Evolutionary conservation across 2,797 vertebrate species (phyloP).

Genomic region (Botia almorhae): DNA sequence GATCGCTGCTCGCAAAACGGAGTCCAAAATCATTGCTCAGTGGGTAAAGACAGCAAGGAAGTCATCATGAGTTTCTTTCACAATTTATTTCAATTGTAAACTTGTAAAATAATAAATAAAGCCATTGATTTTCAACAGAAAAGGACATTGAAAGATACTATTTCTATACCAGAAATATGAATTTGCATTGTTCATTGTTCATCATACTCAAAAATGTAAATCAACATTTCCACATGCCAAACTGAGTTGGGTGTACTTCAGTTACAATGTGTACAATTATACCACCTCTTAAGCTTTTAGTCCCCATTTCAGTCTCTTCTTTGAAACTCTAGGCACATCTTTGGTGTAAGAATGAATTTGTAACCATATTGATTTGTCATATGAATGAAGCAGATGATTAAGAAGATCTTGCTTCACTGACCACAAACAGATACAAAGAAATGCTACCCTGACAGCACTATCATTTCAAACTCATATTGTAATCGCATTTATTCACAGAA

Average conservation of each 20-base stretch:
- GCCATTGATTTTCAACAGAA: conserved; percentile 53
- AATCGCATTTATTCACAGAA: conserved; percentile 26
- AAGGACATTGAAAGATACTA: conserved; percentile 54
- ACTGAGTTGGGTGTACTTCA: background rate
- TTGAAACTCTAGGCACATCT: conserved; percentile 52
- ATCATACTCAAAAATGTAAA: conserved; percentile 25
- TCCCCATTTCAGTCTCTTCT: background rate
- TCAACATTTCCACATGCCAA: conserved; percentile 16
- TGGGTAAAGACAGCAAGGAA: conserved; percentile 81
- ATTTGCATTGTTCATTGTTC: conserved; percentile 20
- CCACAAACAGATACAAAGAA: conserved; percentile 18
- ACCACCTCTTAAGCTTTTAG: background rate
- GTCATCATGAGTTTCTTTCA: conserved; percentile 5
- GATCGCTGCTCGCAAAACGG: conserved; percentile 73
- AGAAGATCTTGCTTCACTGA: conserved; percentile 2
- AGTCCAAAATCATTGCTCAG: conserved; percentile 78
- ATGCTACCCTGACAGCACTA: background rate
- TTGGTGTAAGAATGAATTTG: conserved; percentile 61
- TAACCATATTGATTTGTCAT: conserved; percentile 38
- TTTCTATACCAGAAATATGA: conserved; percentile 40
- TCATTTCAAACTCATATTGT: conserved; percentile 18
- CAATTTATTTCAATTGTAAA: conserved; percentile 36
- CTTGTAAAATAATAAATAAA: conserved; percentile 31
- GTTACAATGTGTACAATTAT: background rate
- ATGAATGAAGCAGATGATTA: conserved; percentile 12